Evolutionary conservation across 1,140 invertebrate genomes (phyloP).

Genomic region (Microplitis demolitor): DNA sequence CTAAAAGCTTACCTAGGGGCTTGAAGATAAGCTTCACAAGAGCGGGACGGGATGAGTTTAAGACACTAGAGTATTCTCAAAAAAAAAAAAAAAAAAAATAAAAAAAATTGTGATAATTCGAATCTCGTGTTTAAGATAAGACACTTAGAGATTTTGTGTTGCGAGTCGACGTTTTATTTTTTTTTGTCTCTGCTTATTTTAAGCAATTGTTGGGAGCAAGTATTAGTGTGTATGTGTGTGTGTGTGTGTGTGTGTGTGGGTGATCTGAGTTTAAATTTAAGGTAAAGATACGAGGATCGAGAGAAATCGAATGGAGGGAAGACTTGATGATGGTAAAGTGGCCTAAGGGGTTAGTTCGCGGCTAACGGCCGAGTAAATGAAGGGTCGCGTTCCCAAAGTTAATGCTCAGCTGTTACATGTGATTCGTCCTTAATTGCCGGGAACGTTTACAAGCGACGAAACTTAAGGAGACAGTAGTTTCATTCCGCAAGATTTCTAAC

Average conservation of each 20-base stretch:
- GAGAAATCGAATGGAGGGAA: slow-evolving; percentile 24
- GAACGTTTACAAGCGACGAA: slow-evolving; percentile 43
- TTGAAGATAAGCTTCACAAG: slow-evolving; percentile 45
- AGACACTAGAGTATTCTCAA: neutral
- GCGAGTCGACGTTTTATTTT: neutral
- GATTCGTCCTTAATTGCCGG: slow-evolving; percentile 58
- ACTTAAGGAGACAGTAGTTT: slow-evolving; percentile 42
- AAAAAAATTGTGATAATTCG: slow-evolving; percentile 17
- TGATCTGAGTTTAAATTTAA: neutral
- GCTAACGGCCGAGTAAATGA: slow-evolving; percentile 57
- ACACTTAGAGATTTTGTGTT: neutral
- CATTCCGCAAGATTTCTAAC: slow-evolving; percentile 25
- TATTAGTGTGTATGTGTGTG: neutral
- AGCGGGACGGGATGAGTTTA: slow-evolving; percentile 26
- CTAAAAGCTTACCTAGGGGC: slow-evolving; percentile 48
- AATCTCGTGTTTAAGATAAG: slow-evolving; percentile 12
- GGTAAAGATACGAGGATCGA: neutral
- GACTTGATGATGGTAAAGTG: neutral
- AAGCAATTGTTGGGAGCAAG: too few relatives aligned
- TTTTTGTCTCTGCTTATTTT: neutral
- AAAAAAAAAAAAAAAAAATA: slow-evolving; percentile 9
- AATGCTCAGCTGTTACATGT: slow-evolving; percentile 63
- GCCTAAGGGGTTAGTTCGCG: slow-evolving; percentile 14
- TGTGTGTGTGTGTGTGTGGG: neutral
- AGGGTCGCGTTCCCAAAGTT: slow-evolving; percentile 60